Conservation (phyloP, 2,888 invertebrate species). For the Penaeus monodon region DNA sequence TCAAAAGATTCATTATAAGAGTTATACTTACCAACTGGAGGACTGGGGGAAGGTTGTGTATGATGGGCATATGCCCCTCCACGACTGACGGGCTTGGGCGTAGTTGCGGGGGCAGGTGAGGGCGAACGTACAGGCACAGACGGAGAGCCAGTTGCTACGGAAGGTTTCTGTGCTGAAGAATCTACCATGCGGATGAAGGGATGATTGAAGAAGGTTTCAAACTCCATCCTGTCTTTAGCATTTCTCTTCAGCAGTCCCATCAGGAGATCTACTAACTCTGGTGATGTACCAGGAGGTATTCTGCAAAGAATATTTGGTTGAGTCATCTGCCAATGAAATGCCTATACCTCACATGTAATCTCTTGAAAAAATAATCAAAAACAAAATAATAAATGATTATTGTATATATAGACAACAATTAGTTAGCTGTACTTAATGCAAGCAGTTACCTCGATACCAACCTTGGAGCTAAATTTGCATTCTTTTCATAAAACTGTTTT, state of each 20-base stretch:
- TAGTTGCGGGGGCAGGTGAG: conserved; percentile 31
- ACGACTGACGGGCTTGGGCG: conserved; percentile 33
- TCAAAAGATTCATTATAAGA: neutral
- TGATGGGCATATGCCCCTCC: conserved; percentile 36
- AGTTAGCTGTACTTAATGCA: neutral
- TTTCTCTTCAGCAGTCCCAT: conserved; percentile 87
- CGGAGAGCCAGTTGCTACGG: conserved; percentile 32
- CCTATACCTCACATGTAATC: neutral
- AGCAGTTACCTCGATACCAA: conserved; percentile 71
- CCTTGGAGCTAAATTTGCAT: conserved; percentile 90
- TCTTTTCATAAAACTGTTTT: conserved; percentile 96
- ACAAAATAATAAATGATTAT: neutral
- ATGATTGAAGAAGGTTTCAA: conserved; percentile 95
- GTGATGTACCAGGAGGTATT: conserved; percentile 93
- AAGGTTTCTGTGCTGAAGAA: conserved; percentile 65
- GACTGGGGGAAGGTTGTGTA: conserved; percentile 53
- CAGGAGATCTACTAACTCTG: conserved; percentile 87
- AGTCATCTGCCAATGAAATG: no score
- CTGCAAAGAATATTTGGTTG: conserved; percentile 73
- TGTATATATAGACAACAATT: conserved; percentile 1
- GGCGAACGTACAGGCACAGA: conserved; percentile 34
- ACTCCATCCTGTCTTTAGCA: conserved; percentile 94
- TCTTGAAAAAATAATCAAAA: neutral
- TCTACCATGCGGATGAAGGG: conserved; percentile 76
- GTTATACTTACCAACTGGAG: conserved; percentile 50